Conservation (phyloP, 2,113 vertebrate species). For the Cathartes aura region DNA sequence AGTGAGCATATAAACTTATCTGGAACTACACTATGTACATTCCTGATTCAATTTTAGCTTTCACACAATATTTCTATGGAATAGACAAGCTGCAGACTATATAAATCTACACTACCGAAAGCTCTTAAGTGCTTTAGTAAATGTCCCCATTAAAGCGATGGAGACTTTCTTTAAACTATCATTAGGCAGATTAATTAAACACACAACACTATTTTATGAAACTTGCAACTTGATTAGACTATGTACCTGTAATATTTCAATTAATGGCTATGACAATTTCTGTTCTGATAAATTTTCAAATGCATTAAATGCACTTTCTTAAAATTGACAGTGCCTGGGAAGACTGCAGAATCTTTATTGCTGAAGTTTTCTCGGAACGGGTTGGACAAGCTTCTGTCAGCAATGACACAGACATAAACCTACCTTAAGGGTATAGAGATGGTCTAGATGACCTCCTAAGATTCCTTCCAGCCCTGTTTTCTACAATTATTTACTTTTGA, state of each 20-base stretch:
- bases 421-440: slow-evolving; percentile 33
- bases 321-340: neutral
- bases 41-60: neutral
- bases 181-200: neutral
- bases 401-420: slow-evolving; percentile 11
- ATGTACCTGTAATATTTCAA: neutral
- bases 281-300: neutral
- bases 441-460: slow-evolving; percentile 40
- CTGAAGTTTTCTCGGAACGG: neutral
- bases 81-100: neutral
- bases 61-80: neutral
- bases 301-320: neutral
- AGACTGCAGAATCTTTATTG: neutral
- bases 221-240: neutral
- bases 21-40: neutral
- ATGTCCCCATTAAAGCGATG: neutral
- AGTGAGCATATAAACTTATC: neutral
- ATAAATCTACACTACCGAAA: neutral
- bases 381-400: slow-evolving; percentile 7
- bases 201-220: neutral
- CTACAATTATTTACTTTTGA: slow-evolving; percentile 3
- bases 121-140: neutral
- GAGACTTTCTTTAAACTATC: neutral
- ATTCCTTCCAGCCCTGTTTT: neutral
- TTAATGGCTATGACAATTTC: neutral